A percentile compares a stretch with the other conserved stretches of the same genome.
phyloP scores from a whole-genome alignment of 2,113 vertebrate genomes.

The Stegostoma tigrinum region DNA sequence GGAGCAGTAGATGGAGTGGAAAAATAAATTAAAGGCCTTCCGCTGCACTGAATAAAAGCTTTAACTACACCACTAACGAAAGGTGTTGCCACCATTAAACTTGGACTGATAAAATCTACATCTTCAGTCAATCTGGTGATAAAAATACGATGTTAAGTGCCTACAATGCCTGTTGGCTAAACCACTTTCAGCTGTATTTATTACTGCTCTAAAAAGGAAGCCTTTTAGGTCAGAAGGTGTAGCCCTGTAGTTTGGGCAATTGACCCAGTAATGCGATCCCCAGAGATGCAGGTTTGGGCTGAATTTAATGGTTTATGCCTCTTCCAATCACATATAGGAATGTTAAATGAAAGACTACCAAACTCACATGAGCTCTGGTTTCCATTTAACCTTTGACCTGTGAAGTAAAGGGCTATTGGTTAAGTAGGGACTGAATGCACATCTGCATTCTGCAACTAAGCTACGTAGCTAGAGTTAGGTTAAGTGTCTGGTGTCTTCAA shows the following conservation, averaged over 20 bases:
- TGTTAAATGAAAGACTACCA: slow-evolving; percentile 66
- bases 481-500: slow-evolving; percentile 79
- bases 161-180: slow-evolving; percentile 28
- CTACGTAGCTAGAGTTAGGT: slow-evolving; percentile 65
- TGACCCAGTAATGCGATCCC: slow-evolving; percentile 53
- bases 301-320: slow-evolving; percentile 46
- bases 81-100: slow-evolving; percentile 55
- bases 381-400: slow-evolving; percentile 73
- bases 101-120: slow-evolving; percentile 46
- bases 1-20: slow-evolving; percentile 75
- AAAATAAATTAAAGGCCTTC: slow-evolving; percentile 70
- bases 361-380: slow-evolving; percentile 67
- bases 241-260: slow-evolving; percentile 46
- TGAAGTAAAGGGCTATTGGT: slow-evolving; percentile 74
- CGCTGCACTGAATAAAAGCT: slow-evolving; percentile 53
- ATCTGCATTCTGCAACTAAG: slow-evolving; percentile 74
- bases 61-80: slow-evolving; percentile 62
- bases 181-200: slow-evolving; percentile 44
- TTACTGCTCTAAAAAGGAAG: slow-evolving; percentile 45
- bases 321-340: slow-evolving; percentile 48
- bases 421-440: slow-evolving; percentile 66
- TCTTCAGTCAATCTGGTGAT: slow-evolving; percentile 43
- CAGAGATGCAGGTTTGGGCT: slow-evolving; percentile 45
- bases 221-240: slow-evolving; percentile 47
- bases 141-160: slow-evolving; percentile 47